phyloP scores from a whole-genome alignment of 2,888 invertebrate species.

The Drosophila pegasa region DNA sequence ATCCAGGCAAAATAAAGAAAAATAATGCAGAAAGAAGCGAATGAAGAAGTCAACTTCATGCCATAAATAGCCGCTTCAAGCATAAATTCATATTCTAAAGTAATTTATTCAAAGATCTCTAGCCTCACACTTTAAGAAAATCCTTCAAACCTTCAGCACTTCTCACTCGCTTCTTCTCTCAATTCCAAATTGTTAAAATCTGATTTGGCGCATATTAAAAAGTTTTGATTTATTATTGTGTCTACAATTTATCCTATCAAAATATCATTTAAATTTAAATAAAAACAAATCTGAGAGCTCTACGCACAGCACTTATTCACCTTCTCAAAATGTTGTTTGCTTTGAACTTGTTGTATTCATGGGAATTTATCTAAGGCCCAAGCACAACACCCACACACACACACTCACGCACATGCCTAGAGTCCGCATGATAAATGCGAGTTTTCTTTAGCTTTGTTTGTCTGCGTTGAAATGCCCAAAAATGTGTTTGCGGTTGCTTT shows the following conservation, averaged over 20 bases:
- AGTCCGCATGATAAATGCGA: constrained; percentile 54
- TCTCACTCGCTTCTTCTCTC: neutral
- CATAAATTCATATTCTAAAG: neutral
- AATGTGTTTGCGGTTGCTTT: constrained; percentile 51
- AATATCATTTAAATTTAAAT: constrained; percentile 44
- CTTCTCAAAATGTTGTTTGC: constrained; percentile 29
- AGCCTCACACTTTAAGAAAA: neutral
- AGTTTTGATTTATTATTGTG: constrained; percentile 34
- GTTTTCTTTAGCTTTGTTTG: constrained; percentile 43
- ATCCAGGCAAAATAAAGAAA: too few species aligned
- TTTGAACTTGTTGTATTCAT: constrained; percentile 35
- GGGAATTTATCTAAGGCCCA: constrained; percentile 44
- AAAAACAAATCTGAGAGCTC: constrained; percentile 36
- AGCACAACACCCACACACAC: constrained; percentile 21
- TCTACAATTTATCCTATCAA: constrained; percentile 32
- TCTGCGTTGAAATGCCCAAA: constrained; percentile 41
- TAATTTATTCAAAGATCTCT: neutral
- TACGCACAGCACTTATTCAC: constrained; percentile 11
- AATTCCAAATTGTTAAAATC: neutral
- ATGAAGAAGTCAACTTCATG: neutral
- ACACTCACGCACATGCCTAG: constrained; percentile 7
- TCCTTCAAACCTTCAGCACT: neutral
- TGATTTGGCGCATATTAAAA: neutral
- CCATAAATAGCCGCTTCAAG: neutral
- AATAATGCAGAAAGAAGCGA: neutral